A percentile compares a stretch with the other conserved stretches of the same genome.
Evolutionary conservation across 2,797 vertebrate species (phyloP).

Genomic region (Oryzias sinensis): DNA sequence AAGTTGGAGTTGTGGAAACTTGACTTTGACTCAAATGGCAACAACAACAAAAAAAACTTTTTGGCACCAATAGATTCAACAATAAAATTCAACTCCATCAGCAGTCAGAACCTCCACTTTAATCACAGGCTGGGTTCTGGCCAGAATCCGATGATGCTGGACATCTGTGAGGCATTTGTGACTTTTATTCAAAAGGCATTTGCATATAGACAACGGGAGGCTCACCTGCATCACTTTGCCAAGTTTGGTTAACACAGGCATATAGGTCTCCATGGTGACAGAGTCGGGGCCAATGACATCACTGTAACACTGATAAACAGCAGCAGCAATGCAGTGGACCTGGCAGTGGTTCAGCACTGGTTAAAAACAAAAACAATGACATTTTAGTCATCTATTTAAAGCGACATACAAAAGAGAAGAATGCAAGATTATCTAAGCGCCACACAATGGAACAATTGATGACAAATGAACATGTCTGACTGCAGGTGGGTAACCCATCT

Average conservation of each 20-base stretch:
- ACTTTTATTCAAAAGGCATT: constrained; percentile 11
- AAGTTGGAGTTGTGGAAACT: background rate
- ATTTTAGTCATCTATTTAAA: too few relatives aligned
- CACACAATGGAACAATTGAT: background rate
- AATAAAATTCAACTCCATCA: constrained; percentile 9
- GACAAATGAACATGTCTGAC: constrained; percentile 2
- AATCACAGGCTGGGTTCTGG: constrained; percentile 1
- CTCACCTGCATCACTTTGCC: constrained; percentile 83
- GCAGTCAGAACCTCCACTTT: constrained; percentile 4
- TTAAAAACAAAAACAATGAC: background rate
- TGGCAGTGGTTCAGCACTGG: constrained; percentile 91
- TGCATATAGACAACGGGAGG: constrained; percentile 16
- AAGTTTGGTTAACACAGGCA: constrained; percentile 76
- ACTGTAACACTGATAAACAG: constrained; percentile 89
- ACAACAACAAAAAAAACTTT: background rate
- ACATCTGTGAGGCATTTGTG: background rate
- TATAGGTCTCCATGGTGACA: constrained; percentile 85
- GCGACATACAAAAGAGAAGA: constrained; percentile 16
- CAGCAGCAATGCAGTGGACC: constrained; percentile 82
- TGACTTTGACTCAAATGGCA: background rate
- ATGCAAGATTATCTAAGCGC: constrained; percentile 8
- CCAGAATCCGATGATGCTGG: background rate
- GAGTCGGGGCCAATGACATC: constrained; percentile 86
- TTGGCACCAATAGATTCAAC: constrained; percentile 10
- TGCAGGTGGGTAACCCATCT: background rate